Percentiles rank a stretch among this genome's conserved stretches.
Conservation (phyloP, 2,888 invertebrate species). For the Thera britannica region DNA sequence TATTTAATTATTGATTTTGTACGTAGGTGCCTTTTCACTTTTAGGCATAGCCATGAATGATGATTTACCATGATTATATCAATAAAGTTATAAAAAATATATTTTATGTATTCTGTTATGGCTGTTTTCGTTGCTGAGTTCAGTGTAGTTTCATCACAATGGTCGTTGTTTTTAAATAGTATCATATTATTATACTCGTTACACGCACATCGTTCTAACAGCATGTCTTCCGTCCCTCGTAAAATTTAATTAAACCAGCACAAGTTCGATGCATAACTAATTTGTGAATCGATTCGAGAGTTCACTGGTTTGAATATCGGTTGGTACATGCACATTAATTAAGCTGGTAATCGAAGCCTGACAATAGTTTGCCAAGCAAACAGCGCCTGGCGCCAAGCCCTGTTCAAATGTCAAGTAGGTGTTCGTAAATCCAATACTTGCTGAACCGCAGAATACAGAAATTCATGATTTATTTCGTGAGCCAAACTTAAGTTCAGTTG, state of each 20-base stretch:
- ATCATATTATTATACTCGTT: background rate
- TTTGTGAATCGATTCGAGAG: slow-evolving; percentile 35
- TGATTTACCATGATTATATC: too few relatives aligned
- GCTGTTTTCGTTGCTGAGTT: background rate
- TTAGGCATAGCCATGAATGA: too few relatives aligned
- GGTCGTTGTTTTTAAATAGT: background rate
- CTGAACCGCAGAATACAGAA: too few relatives aligned
- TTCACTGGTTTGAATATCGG: slow-evolving; percentile 34
- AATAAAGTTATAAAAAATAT: too few relatives aligned
- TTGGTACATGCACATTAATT: slow-evolving; percentile 39
- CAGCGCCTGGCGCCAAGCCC: slow-evolving; percentile 19
- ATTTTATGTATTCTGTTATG: background rate
- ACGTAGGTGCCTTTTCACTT: background rate
- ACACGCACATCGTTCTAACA: background rate
- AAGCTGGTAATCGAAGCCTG: slow-evolving; percentile 39
- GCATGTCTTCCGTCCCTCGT: slow-evolving; percentile 14
- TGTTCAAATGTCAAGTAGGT: slow-evolving; percentile 33
- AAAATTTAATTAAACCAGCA: slow-evolving; percentile 16
- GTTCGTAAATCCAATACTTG: background rate
- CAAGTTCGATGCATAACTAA: slow-evolving; percentile 32
- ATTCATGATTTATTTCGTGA: too few relatives aligned
- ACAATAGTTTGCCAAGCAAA: slow-evolving; percentile 41
- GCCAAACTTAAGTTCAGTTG: too few relatives aligned
- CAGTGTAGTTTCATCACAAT: slow-evolving; percentile 3
- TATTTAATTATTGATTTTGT: background rate